Evolutionary conservation across 2,797 vertebrate species (phyloP).

Genomic region (Tympanoctomys barrerae): DNA sequence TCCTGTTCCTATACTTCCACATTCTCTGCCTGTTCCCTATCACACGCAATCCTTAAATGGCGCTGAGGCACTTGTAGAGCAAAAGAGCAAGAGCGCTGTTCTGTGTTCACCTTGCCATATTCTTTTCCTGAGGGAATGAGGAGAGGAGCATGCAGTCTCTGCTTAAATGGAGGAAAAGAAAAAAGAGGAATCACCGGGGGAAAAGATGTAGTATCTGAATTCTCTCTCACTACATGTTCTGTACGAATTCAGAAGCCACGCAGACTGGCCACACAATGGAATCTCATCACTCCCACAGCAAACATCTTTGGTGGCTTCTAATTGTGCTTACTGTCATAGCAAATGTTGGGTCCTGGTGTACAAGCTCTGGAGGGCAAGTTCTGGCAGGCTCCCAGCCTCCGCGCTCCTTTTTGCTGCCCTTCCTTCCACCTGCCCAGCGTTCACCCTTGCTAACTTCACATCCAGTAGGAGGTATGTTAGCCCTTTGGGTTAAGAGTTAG

Average conservation of each 20-base stretch:
- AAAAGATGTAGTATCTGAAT: background rate
- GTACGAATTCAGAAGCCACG: background rate
- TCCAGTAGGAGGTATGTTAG: background rate
- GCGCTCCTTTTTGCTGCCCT: background rate
- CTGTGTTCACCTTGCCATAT: slow-evolving; percentile 31
- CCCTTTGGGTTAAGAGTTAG: background rate
- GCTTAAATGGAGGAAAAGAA: background rate
- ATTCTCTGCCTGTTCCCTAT: background rate
- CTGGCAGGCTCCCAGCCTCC: background rate
- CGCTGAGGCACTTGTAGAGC: slow-evolving; percentile 3
- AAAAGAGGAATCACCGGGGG: background rate
- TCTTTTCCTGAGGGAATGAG: background rate
- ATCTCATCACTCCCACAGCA: background rate
- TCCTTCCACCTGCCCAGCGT: background rate
- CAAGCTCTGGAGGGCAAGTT: background rate
- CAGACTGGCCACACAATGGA: background rate
- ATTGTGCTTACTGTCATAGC: background rate
- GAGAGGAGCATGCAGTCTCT: background rate
- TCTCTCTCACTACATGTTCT: background rate
- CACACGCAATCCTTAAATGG: background rate
- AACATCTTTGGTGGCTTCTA: background rate
- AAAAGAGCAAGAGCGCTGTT: slow-evolving; percentile 46
- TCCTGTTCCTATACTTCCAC: background rate
- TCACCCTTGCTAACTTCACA: background rate
- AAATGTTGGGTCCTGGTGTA: background rate